Percentiles rank a stretch among this genome's conserved stretches.
phyloP scores from a whole-genome alignment of 2,888 invertebrate species.

The Phasia obesa region DNA sequence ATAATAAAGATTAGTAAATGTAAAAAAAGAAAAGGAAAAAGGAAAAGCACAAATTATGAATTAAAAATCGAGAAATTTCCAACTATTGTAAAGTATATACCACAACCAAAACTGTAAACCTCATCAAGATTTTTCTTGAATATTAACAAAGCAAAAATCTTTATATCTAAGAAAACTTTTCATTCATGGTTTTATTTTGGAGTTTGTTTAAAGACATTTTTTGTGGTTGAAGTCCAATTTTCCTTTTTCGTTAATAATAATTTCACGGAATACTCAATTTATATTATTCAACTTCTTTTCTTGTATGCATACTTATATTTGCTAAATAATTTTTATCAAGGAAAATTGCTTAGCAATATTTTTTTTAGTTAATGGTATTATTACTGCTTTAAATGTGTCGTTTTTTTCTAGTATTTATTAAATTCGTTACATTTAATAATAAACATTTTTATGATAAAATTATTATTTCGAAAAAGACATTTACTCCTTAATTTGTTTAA shows the following conservation, averaged over 20 bases:
- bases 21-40: conserved; percentile 54
- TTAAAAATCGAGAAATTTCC: background rate
- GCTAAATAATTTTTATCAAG: too few relatives aligned
- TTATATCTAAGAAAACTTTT: background rate
- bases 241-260: conserved; percentile 14
- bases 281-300: background rate
- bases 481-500: conserved; percentile 46
- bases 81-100: conserved; percentile 17
- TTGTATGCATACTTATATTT: too few relatives aligned
- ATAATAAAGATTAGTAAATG: conserved; percentile 37
- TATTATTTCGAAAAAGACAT: conserved; percentile 57
- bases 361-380: conserved; percentile 35
- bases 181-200: background rate
- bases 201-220: background rate
- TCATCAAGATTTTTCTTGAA: conserved; percentile 63
- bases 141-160: conserved; percentile 10
- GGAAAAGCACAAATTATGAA: conserved; percentile 55
- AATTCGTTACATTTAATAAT: conserved; percentile 31
- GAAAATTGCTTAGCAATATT: too few relatives aligned
- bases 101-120: conserved; percentile 45
- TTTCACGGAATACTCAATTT: conserved; percentile 1
- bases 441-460: conserved; percentile 33
- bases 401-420: conserved; percentile 42
- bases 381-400: conserved; percentile 52
- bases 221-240: conserved; percentile 31